Evolutionary conservation across 2,797 vertebrate species (phyloP).

Genomic region (Thunnus albacares): DNA sequence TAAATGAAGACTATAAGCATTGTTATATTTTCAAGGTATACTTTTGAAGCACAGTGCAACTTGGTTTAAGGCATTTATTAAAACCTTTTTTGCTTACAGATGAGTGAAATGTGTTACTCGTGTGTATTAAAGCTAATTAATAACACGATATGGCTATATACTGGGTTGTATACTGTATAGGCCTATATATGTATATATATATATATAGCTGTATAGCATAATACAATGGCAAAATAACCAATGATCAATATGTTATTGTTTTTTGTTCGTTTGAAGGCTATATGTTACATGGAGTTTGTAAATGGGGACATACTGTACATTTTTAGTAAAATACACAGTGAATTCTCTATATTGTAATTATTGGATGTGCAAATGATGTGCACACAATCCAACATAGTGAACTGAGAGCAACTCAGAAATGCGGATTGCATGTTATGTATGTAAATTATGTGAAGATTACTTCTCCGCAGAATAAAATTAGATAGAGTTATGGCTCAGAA

Average conservation of each 20-base stretch:
- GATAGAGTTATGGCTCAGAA: constrained; percentile 22
- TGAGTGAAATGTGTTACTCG: too few relatives aligned
- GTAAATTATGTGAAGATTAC: constrained; percentile 54
- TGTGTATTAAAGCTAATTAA: too few relatives aligned
- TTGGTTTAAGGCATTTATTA: too few relatives aligned
- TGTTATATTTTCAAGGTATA: too few relatives aligned
- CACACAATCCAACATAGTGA: constrained; percentile 46
- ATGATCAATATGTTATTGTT: not conserved
- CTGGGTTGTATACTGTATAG: too few relatives aligned
- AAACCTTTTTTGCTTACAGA: too few relatives aligned
- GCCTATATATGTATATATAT: too few relatives aligned
- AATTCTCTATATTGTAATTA: constrained; percentile 1
- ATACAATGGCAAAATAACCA: not conserved
- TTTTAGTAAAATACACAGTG: not conserved
- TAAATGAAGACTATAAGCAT: too few relatives aligned
- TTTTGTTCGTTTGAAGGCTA: too few relatives aligned
- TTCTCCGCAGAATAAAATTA: constrained; percentile 34
- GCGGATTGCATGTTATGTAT: constrained; percentile 43
- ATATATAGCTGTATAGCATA: not conserved
- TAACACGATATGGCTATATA: too few relatives aligned
- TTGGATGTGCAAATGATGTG: constrained; percentile 30
- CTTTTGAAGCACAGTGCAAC: too few relatives aligned
- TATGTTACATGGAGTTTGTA: not conserved
- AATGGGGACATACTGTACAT: not conserved
- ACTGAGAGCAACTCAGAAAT: constrained; percentile 40